phyloP scores from a whole-genome alignment of 2,797 vertebrate genomes.

The Telmatherina bonti region DNA sequence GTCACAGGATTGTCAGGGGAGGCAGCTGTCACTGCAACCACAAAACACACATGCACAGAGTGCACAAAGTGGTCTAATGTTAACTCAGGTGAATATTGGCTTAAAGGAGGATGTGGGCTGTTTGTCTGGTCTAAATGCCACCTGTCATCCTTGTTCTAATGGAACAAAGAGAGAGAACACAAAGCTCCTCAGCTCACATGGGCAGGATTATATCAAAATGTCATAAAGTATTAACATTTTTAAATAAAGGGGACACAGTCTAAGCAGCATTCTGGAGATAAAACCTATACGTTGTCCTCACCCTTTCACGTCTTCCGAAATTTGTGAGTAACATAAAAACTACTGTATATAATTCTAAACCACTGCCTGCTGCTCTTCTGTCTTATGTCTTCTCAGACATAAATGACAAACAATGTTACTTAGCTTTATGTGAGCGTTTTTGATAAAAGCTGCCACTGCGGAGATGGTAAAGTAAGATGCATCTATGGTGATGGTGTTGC shows the following conservation, averaged over 20 bases:
- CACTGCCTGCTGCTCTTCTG: neutral
- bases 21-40: constrained; percentile 66
- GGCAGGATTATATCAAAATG: constrained; percentile 36
- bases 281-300: neutral
- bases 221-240: constrained; percentile 27
- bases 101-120: constrained; percentile 83
- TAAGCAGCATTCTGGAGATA: constrained; percentile 3
- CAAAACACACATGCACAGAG: constrained; percentile 47
- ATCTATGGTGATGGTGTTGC: constrained; percentile 66
- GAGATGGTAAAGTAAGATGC: constrained; percentile 34
- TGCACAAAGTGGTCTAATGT: constrained; percentile 62
- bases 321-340: neutral
- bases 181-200: constrained; percentile 38
- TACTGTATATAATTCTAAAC: constrained; percentile 5
- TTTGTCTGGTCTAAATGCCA: constrained; percentile 87
- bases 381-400: constrained; percentile 5
- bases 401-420: constrained; percentile 1
- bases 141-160: constrained; percentile 84
- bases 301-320: neutral
- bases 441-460: constrained; percentile 26
- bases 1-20: constrained; percentile 59
- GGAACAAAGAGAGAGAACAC: constrained; percentile 62
- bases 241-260: neutral
- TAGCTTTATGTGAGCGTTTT: constrained; percentile 13
- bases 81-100: constrained; percentile 85